These are phyloP conservation scores for Thripadectes ignobilis DNA, from an alignment of 2,797 vertebrate species.

Conservation along the genomic window DNA sequence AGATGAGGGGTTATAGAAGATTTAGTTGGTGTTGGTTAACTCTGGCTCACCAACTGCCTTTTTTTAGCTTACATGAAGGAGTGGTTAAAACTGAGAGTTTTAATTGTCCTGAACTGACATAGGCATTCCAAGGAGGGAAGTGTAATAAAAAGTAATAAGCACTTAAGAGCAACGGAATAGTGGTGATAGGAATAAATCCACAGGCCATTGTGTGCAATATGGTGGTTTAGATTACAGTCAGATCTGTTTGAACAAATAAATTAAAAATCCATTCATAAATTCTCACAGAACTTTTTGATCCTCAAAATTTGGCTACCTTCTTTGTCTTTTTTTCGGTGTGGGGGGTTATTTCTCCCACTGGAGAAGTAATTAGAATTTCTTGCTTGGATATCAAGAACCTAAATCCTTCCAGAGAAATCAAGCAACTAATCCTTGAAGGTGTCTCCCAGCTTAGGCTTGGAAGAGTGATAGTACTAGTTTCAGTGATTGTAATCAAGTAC, in stretches of 20 bases:
- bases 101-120: neutral
- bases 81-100: neutral
- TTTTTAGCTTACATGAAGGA: neutral
- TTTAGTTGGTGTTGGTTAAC: neutral
- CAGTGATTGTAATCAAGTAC: neutral
- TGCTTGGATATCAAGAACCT: neutral
- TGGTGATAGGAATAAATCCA: neutral
- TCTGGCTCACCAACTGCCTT: neutral
- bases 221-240: neutral
- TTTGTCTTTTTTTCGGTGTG: neutral
- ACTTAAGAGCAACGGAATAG: neutral
- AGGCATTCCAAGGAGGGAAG: neutral
- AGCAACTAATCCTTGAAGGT: neutral
- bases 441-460: neutral
- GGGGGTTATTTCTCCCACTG: fast-evolving
- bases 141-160: neutral
- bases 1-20: fast-evolving
- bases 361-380: neutral
- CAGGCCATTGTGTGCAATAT: neutral
- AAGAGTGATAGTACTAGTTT: neutral
- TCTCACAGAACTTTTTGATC: neutral
- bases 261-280: neutral
- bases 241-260: neutral
- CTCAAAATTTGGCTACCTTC: fast-evolving
- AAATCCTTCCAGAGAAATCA: neutral